Conservation (phyloP, 2,113 vertebrate species). For the Crotalus horridus region DNA sequence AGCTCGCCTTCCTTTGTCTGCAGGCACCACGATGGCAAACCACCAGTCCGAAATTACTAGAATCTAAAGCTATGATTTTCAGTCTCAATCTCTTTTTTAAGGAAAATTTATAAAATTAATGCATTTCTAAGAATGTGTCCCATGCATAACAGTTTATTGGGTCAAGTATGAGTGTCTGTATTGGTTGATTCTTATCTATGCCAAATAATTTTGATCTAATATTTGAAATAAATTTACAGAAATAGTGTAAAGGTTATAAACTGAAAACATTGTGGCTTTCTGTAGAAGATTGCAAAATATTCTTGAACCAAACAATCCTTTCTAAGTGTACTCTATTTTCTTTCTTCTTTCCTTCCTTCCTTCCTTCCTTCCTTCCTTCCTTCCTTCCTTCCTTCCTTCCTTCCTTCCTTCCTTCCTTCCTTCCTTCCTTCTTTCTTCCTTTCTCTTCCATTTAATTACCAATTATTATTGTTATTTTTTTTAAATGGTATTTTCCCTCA, state of each 20-base stretch:
- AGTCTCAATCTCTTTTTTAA: background rate
- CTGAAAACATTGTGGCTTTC: background rate
- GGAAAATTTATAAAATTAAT: background rate
- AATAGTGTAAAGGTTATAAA: background rate
- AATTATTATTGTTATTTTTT: background rate
- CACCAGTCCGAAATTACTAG: too few species aligned
- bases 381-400: too few species aligned
- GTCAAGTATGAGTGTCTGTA: background rate
- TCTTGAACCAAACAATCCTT: background rate
- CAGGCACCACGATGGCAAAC: too few species aligned
- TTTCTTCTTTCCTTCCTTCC: background rate
- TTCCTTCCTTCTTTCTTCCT: too few species aligned
- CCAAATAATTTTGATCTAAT: background rate
- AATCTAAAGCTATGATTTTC: background rate
- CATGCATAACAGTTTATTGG: background rate
- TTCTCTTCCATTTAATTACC: background rate
- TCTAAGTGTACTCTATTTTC: background rate
- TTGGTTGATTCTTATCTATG: background rate
- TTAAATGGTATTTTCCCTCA: background rate
- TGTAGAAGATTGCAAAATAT: background rate
- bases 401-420: background rate
- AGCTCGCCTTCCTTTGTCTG: too few species aligned
- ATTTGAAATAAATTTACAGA: background rate
- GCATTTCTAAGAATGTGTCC: background rate
- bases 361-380: background rate